A percentile compares a stretch with the other conserved stretches of the same genome.
Evolutionary conservation across 2,888 invertebrate genomes (phyloP).

Genomic region (Chorisops tibialis): DNA sequence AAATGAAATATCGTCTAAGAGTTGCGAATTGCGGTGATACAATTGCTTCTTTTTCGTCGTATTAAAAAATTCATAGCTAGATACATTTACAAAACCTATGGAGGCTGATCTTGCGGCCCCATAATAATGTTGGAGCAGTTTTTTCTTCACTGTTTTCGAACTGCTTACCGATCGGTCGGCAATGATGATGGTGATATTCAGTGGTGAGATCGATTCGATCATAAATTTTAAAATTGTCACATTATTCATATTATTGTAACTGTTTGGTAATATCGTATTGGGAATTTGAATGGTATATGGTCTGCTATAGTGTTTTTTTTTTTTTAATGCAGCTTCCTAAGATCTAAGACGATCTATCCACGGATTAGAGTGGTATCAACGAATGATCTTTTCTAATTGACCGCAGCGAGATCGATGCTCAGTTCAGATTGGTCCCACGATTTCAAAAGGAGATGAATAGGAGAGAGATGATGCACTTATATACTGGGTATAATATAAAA

Average conservation of each 20-base stretch:
- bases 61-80: neutral
- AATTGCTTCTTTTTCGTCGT: slow-evolving; percentile 2
- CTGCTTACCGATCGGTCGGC: neutral
- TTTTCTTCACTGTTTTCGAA: neutral
- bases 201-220: slow-evolving; percentile 30
- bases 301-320: too few relatives aligned
- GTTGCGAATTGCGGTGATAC: slow-evolving; percentile 19
- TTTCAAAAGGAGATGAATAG: neutral
- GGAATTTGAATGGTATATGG: neutral
- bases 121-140: neutral
- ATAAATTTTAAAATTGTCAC: slow-evolving; percentile 52
- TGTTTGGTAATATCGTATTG: slow-evolving; percentile 6
- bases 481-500: too few relatives aligned
- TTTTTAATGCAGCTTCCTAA: too few relatives aligned
- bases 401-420: slow-evolving; percentile 12
- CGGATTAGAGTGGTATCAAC: too few relatives aligned
- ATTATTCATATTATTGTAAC: slow-evolving; percentile 48
- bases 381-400: slow-evolving; percentile 10
- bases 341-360: too few relatives aligned
- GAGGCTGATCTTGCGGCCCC: slow-evolving; percentile 17
- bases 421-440: slow-evolving; percentile 5
- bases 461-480: too few relatives aligned
- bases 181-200: slow-evolving; percentile 5
- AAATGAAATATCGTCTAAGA: slow-evolving; percentile 28
- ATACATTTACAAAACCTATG: neutral